Percentiles rank a stretch among this genome's conserved stretches.
These are phyloP conservation scores for Pipistrellus nathusii DNA, from an alignment of 2,797 vertebrate species.

Conservation along the genomic window DNA sequence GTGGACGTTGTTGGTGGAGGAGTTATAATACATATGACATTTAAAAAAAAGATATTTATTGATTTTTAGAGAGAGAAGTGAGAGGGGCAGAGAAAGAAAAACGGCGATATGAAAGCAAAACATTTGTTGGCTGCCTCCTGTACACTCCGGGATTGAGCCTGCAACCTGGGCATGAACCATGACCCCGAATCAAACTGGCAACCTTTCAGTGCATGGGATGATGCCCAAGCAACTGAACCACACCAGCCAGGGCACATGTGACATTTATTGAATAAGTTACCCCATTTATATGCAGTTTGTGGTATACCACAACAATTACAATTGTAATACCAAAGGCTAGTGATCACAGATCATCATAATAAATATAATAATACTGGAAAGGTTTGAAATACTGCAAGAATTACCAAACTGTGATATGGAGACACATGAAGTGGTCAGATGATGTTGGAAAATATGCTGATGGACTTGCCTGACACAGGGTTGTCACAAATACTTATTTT, in stretches of 20 bases:
- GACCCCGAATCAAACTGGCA: neutral
- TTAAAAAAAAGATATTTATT: neutral
- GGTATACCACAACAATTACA: neutral
- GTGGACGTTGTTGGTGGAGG: neutral
- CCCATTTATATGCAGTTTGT: neutral
- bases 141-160: neutral
- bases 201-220: neutral
- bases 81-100: neutral
- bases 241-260: neutral
- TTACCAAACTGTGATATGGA: neutral
- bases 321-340: neutral
- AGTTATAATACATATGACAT: neutral
- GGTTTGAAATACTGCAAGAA: neutral
- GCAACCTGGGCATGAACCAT: neutral
- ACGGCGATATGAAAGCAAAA: neutral
- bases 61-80: neutral
- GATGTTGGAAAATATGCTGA: neutral
- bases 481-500: neutral
- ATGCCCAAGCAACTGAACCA: neutral
- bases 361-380: neutral
- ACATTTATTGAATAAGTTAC: neutral
- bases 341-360: neutral
- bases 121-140: neutral
- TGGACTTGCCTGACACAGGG: neutral
- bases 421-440: neutral